A percentile compares a stretch with the other conserved stretches of the same genome.
Evolutionary conservation across 2,113 vertebrate genomes (phyloP).

Genomic region (Isurus oxyrinchus): DNA sequence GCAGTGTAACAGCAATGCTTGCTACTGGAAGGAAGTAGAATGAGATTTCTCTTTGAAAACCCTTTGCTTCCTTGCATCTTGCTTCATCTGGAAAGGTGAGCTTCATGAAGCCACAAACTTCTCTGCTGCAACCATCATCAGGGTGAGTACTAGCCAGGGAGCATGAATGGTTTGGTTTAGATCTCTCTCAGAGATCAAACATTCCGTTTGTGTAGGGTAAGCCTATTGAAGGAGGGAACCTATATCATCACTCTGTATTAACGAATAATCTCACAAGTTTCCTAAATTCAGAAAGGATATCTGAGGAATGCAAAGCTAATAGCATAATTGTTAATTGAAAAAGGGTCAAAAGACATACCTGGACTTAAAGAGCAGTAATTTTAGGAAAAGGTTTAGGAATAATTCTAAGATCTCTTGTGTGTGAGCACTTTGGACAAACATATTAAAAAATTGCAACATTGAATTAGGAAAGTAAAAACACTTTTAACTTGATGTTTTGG

Average conservation of each 20-base stretch:
- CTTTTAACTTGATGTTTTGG: neutral
- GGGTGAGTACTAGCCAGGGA: neutral
- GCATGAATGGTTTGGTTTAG: neutral
- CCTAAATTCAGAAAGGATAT: neutral
- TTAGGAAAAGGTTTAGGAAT: neutral
- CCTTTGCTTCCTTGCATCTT: neutral
- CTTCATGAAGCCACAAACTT: slow-evolving; percentile 42
- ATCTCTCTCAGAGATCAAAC: neutral
- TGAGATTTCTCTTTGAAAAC: too few species aligned
- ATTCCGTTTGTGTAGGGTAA: neutral
- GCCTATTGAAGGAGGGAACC: neutral
- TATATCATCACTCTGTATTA: neutral
- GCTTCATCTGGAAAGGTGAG: neutral
- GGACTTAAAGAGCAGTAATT: neutral
- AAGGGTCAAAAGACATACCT: neutral
- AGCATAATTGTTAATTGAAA: neutral
- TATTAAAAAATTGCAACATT: neutral
- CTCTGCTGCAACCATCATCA: slow-evolving; percentile 44
- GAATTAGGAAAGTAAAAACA: neutral
- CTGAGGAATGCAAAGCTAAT: neutral
- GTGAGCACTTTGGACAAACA: neutral
- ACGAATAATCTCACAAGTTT: neutral
- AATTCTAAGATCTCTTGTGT: neutral
- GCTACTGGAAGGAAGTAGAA: neutral
- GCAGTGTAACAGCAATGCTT: neutral